Base-by-base conservation (phyloP, 2,113 vertebrate genomes). In the Narcine bancroftii region DNA sequence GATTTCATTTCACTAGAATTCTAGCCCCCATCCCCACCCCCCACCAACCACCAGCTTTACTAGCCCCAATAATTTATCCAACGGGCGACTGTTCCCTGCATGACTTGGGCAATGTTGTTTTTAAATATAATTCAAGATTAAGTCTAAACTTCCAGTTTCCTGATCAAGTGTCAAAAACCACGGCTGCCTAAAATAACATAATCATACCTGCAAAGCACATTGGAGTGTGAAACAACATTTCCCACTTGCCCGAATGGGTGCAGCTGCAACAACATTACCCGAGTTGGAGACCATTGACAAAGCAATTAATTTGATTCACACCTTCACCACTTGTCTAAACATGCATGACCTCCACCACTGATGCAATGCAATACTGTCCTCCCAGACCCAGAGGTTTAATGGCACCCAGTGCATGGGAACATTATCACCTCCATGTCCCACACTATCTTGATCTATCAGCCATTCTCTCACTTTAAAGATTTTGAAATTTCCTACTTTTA, bases 271-370 rank as follows among this genome's bases (percentile, higher is more conserved):
- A 87, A 87, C 81, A 83, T 9, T 15, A 9, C 29, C 60, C 50
- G 56, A 60, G 53, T 19, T 87, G 1, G 33, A 60, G 33, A 87
- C 53, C 53, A 60, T 87, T 60, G 81, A 21, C 81, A 60, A 87
- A 87, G 81, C 53, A 87, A 87, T 63, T 87, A 53, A 56, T 33
- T 87, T 60, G 81, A 87, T 87, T 19, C 9, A 21, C 81, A 87
- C 81, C 53, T 63, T 7, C n/a, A n/a, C 33, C 81, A 87, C 53
- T 60, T 87, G 81, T 63, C 81, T n/a, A 87, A 87, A 87, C 53
- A 87, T 21, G 53, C 79, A 83, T 33, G 26, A 24, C 53, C 53
- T 63, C 53, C 36, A 21, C 33, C 56, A 36, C 81, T 39, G 53
- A 17, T 36, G 15, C 53, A 60, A n/a, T 36, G 33, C 36, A 6